Conservation (phyloP, 2,113 vertebrate species). For the Crotalus viridis region DNA sequence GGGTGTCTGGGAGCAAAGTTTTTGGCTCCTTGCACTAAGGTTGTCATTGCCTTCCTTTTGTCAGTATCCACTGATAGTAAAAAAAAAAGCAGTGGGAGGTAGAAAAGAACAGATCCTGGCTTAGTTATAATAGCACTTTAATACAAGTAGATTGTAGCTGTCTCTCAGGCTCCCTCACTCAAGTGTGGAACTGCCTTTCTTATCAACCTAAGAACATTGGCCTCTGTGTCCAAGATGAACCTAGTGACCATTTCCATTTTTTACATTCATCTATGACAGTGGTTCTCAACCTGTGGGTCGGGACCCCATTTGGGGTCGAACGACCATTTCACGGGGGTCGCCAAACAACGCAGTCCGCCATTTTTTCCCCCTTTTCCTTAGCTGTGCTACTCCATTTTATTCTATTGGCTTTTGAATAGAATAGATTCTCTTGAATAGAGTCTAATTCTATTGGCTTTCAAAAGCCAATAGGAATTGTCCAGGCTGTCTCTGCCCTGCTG, state of each 20-base stretch:
- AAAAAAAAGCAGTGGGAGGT: background rate
- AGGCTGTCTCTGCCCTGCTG: no score
- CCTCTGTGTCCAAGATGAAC: background rate
- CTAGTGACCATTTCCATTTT: background rate
- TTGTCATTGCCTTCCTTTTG: background rate
- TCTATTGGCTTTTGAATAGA: no score
- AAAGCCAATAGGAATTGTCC: no score
- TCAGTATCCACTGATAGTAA: background rate
- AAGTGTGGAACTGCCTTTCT: background rate
- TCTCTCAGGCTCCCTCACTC: background rate
- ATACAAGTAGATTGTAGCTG: background rate
- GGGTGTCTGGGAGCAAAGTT: background rate
- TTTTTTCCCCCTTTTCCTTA: no score
- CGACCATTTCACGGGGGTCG: no score
- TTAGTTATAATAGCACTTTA: background rate
- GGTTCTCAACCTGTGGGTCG: no score
- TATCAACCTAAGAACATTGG: background rate
- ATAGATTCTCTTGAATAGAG: no score
- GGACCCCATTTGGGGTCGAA: no score
- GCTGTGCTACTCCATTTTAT: no score
- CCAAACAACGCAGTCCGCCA: no score
- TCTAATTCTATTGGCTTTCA: no score
- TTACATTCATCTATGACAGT: background rate
- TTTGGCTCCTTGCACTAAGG: background rate
- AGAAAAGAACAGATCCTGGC: background rate